Conservation (phyloP, 2,797 vertebrate species). For the Amniataba percoides region DNA sequence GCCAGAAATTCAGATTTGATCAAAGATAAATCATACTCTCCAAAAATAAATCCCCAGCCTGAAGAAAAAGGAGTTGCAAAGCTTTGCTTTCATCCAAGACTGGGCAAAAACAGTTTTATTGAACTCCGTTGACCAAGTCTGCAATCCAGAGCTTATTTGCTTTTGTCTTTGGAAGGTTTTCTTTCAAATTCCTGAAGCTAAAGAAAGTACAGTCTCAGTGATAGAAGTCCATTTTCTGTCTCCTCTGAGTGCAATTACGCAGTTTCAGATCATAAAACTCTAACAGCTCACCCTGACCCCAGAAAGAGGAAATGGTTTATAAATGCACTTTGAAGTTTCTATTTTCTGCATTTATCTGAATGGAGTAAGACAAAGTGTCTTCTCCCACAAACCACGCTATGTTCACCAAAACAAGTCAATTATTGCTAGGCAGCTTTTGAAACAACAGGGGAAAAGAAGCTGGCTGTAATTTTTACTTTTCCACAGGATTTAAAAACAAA, state of each 20-base stretch:
- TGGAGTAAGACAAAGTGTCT: constrained; percentile 31
- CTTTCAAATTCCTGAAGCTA: constrained; percentile 42
- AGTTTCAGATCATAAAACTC: constrained; percentile 45
- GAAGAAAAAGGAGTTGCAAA: constrained; percentile 30
- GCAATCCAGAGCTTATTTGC: constrained; percentile 36
- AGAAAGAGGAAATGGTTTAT: constrained; percentile 11
- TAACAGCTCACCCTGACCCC: constrained; percentile 23
- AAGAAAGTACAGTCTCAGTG: constrained; percentile 43
- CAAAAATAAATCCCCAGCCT: constrained; percentile 51
- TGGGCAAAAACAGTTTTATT: constrained; percentile 46
- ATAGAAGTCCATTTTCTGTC: constrained; percentile 24
- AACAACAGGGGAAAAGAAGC: not conserved
- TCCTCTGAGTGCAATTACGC: constrained; percentile 52
- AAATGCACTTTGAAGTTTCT: constrained; percentile 53
- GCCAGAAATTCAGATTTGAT: constrained; percentile 54
- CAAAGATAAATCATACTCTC: constrained; percentile 54
- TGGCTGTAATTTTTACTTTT: constrained; percentile 40
- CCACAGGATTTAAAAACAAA: constrained; percentile 46
- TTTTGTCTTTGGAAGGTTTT: constrained; percentile 33
- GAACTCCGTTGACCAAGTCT: constrained; percentile 34
- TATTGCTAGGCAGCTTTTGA: constrained; percentile 38
- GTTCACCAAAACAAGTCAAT: constrained; percentile 67
- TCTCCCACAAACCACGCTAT: constrained; percentile 42
- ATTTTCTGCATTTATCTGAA: constrained; percentile 61
- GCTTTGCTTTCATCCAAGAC: constrained; percentile 28